Base-by-base conservation (phyloP, 2,888 invertebrate genomes). In the Oxyscelio sp. region DNA sequence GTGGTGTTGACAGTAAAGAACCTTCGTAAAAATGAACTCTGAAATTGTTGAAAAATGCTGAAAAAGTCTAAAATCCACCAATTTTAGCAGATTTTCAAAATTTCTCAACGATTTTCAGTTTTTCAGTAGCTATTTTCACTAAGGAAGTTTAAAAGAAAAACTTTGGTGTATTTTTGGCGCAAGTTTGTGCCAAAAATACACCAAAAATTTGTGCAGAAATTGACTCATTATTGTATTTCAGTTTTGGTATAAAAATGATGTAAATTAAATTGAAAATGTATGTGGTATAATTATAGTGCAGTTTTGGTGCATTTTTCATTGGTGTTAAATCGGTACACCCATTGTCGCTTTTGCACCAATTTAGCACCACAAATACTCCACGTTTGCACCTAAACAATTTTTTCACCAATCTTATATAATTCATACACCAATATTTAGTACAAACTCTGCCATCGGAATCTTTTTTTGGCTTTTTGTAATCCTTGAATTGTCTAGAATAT, bases 281-380 rank as follows among this genome's bases (percentile, higher is more conserved):
- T 31, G 27, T 54, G 54, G 54, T 54, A n/a, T 15, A 54, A 54
- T 54, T 54, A 27, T 54, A 27, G n/a, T 54, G 54, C 54, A 31
- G 5, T 54, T 54, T 31, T 24, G 54, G 27, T 54, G 54, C 27
- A 54, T 24, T 54, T 24, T 27, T 54, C 54, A 27, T n/a, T 22
- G 24, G 54, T 24, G 54, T 54, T 54, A 27, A 54, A 54, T 27
- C 11, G 54, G 27, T 54, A 13, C 24, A 54, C 21, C 48, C 19
- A 48, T 19, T 48, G 48, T 48, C 48, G 9, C 19, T 48, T 4
- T 48, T 48, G 48, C 54, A 31, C 27, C 54, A 54, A 24, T 27
- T 27, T 54, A 52, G 8, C 8, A 45, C n/a, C 45, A 63, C 27
- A 17, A 45, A 34, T 43, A 21, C 52, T 21, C 52, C 24, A 52